These are phyloP conservation scores for Melanostigma gelatinosum DNA, from an alignment of 2,113 vertebrate genomes.

Conservation along the genomic window DNA sequence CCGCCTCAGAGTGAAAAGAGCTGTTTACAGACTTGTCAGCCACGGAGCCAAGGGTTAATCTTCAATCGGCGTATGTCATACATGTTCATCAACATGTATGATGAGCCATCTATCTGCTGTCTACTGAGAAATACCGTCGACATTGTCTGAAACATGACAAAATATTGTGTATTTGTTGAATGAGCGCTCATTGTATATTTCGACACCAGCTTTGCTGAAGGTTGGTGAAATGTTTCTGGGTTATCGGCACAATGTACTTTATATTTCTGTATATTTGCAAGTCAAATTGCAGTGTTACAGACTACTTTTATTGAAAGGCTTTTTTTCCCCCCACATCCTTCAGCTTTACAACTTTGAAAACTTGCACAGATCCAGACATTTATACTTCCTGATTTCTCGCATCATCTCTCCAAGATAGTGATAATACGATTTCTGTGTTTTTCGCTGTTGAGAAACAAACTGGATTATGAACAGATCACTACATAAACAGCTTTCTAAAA, in stretches of 20 bases:
- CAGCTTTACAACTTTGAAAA: slow-evolving; percentile 84
- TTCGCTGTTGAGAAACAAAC: slow-evolving; percentile 90
- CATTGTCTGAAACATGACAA: slow-evolving; percentile 33
- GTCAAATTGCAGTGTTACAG: slow-evolving; percentile 77
- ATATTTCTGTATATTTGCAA: slow-evolving; percentile 81
- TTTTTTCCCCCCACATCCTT: slow-evolving; percentile 73
- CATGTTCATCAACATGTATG: slow-evolving; percentile 47
- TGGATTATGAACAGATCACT: slow-evolving; percentile 91
- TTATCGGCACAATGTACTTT: slow-evolving; percentile 71
- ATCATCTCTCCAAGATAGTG: slow-evolving; percentile 88
- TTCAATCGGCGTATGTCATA: slow-evolving; percentile 48
- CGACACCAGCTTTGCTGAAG: slow-evolving; percentile 60
- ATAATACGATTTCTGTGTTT: slow-evolving; percentile 89
- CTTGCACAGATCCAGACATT: slow-evolving; percentile 83
- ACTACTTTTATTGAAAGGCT: slow-evolving; percentile 76
- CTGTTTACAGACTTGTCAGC: slow-evolving; percentile 63
- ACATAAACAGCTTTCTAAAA: slow-evolving; percentile 91
- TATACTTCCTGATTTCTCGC: slow-evolving; percentile 86
- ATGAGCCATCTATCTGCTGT: slow-evolving; percentile 44
- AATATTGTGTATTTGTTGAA: slow-evolving; percentile 45
- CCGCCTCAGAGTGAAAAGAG: slow-evolving; percentile 59
- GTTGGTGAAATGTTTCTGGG: slow-evolving; percentile 65
- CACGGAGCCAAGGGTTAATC: slow-evolving; percentile 61
- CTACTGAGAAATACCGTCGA: slow-evolving; percentile 12
- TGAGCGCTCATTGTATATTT: slow-evolving; percentile 50